These are phyloP conservation scores for Trisateles emortualis DNA, from an alignment of 2,888 invertebrate genomes.

Conservation along the genomic window DNA sequence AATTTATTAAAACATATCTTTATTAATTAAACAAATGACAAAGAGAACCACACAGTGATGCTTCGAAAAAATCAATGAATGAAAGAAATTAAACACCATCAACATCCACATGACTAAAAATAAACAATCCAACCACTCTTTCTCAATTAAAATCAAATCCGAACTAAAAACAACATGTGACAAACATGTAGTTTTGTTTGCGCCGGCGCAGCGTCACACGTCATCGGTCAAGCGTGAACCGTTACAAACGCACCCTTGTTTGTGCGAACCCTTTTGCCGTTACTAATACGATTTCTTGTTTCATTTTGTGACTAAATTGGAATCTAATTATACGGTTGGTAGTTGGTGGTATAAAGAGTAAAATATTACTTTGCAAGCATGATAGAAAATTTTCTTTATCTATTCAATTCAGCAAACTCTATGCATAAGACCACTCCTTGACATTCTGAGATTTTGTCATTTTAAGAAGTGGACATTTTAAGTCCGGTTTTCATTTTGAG, in stretches of 20 bases:
- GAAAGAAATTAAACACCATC: neutral
- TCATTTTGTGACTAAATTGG: slow-evolving; percentile 39
- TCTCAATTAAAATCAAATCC: slow-evolving; percentile 45
- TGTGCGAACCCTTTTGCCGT: slow-evolving; percentile 48
- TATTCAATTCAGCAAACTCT: too few relatives aligned
- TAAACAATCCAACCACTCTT: slow-evolving; percentile 14
- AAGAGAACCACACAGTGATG: too few relatives aligned
- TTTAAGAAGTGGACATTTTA: too few relatives aligned
- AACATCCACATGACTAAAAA: slow-evolving; percentile 7
- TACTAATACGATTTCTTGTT: slow-evolving; percentile 44
- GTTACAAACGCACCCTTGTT: slow-evolving; percentile 55
- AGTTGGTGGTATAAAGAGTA: neutral
- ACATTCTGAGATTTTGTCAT: too few relatives aligned
- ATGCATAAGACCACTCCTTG: too few relatives aligned
- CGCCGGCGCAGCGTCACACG: slow-evolving; percentile 44
- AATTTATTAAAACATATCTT: too few relatives aligned
- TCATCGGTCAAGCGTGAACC: slow-evolving; percentile 56
- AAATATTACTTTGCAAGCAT: neutral
- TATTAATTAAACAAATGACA: too few relatives aligned
- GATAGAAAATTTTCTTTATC: too few relatives aligned
- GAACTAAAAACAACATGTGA: slow-evolving; percentile 35
- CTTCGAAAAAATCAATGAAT: slow-evolving; percentile 8
- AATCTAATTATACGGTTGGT: slow-evolving; percentile 27
- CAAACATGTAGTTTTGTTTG: slow-evolving; percentile 41
- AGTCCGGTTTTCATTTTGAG: too few relatives aligned